These are phyloP conservation scores for Lasaia peninsularis DNA, from an alignment of 1,140 invertebrate species.

Conservation along the genomic window DNA sequence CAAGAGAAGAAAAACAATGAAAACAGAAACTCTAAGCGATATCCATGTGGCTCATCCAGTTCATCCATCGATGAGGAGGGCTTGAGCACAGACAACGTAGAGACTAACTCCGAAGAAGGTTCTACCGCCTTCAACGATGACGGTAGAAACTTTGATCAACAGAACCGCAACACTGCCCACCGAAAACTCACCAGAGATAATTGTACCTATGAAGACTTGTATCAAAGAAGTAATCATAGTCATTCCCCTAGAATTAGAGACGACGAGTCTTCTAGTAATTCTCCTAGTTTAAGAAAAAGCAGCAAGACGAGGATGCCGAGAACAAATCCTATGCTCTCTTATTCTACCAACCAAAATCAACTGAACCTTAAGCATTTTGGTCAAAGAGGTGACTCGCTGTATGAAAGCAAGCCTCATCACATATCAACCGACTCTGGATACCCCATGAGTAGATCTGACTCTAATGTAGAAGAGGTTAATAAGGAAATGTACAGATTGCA, in stretches of 20 bases:
- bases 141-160: constrained; percentile 72
- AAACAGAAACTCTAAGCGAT: constrained; percentile 69
- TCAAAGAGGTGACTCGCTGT: constrained; percentile 62
- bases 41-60: constrained; percentile 75
- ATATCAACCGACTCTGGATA: constrained; percentile 64
- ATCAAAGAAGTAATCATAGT: constrained; percentile 69
- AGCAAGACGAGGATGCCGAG: constrained; percentile 72
- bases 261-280: constrained; percentile 69
- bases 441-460: constrained; percentile 69
- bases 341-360: constrained; percentile 68
- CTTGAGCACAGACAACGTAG: constrained; percentile 75
- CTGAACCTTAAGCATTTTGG: constrained; percentile 73
- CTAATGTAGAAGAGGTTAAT: constrained; percentile 74
- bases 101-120: constrained; percentile 75
- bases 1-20: constrained; percentile 64
- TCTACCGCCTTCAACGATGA: constrained; percentile 75
- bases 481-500: constrained; percentile 76
- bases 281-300: constrained; percentile 64
- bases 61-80: constrained; percentile 78
- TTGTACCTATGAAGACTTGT: constrained; percentile 71
- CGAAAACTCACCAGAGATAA: constrained; percentile 72
- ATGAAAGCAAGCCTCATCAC: constrained; percentile 68
- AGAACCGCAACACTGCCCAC: constrained; percentile 75
- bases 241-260: constrained; percentile 61
- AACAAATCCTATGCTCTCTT: constrained; percentile 76